These are phyloP conservation scores for Macrobrachium nipponense DNA, from an alignment of 1,140 invertebrate species.

Conservation along the genomic window DNA sequence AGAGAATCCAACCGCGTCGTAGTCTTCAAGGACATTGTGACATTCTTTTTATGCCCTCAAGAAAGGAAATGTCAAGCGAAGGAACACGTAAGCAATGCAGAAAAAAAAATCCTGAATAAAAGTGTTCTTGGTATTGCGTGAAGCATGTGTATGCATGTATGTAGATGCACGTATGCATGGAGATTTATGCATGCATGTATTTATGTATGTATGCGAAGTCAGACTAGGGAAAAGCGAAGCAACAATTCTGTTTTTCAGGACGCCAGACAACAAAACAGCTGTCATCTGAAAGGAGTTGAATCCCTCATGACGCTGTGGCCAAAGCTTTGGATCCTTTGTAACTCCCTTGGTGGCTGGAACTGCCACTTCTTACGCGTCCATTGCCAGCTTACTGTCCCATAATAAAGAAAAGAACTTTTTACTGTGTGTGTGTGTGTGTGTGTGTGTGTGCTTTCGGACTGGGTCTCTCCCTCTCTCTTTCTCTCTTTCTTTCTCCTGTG, in stretches of 20 bases:
- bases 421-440: too few species aligned
- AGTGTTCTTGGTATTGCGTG: too few species aligned
- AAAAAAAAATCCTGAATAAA: too few species aligned
- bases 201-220: too few species aligned
- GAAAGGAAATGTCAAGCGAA: too few species aligned
- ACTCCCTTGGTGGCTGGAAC: not conserved
- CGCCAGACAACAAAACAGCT: not conserved
- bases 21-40: too few species aligned
- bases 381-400: not conserved
- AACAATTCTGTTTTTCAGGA: not conserved
- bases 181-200: too few species aligned
- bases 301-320: slow-evolving; percentile 4
- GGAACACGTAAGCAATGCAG: too few species aligned
- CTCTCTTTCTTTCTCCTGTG: not conserved
- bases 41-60: too few species aligned
- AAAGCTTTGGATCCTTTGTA: slow-evolving; percentile 11
- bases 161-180: too few species aligned
- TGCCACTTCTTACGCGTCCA: slow-evolving; percentile 2
- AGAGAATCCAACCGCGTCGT: too few species aligned
- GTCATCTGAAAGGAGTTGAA: slow-evolving; percentile 20
- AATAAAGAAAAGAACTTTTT: not conserved
- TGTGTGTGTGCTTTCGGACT: not conserved
- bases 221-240: not conserved
- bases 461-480: not conserved
- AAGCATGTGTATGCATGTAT: too few species aligned